These are phyloP conservation scores for Pasiphila rectangulata DNA, from an alignment of 2,888 invertebrate genomes.

Conservation along the genomic window DNA sequence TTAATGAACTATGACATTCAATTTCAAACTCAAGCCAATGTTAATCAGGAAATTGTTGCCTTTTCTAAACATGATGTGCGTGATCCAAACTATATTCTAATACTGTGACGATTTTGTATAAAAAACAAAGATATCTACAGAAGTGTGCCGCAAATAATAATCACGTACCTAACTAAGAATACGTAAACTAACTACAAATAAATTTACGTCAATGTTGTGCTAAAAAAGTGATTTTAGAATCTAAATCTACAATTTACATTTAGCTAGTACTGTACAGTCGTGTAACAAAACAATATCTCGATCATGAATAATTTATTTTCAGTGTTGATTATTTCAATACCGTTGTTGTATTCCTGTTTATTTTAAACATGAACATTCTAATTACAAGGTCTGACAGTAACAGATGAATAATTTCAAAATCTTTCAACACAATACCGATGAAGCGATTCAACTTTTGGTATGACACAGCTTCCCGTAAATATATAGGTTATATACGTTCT, in stretches of 20 bases:
- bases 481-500: not conserved
- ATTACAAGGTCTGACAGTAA: constrained; percentile 4
- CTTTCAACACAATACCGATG: not conserved
- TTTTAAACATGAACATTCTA: too few species aligned
- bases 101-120: not conserved
- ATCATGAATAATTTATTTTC: constrained; percentile 24
- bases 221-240: constrained; percentile 23
- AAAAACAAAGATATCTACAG: constrained; percentile 12
- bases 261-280: constrained; percentile 19
- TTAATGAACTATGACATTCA: not conserved
- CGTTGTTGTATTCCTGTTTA: constrained; percentile 21
- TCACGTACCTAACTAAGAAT: not conserved
- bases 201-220: not conserved
- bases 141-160: constrained; percentile 8
- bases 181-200: constrained; percentile 17
- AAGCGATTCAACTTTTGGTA: not conserved
- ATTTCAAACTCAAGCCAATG: constrained; percentile 1
- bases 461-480: not conserved
- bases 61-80: not conserved
- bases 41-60: not conserved
- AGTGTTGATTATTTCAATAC: constrained; percentile 19
- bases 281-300: constrained; percentile 32
- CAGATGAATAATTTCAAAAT: constrained; percentile 18
- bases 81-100: not conserved
- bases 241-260: constrained; percentile 6